Evolutionary conservation across 2,888 invertebrate genomes (phyloP).

Genomic region (Smittia sp.): DNA sequence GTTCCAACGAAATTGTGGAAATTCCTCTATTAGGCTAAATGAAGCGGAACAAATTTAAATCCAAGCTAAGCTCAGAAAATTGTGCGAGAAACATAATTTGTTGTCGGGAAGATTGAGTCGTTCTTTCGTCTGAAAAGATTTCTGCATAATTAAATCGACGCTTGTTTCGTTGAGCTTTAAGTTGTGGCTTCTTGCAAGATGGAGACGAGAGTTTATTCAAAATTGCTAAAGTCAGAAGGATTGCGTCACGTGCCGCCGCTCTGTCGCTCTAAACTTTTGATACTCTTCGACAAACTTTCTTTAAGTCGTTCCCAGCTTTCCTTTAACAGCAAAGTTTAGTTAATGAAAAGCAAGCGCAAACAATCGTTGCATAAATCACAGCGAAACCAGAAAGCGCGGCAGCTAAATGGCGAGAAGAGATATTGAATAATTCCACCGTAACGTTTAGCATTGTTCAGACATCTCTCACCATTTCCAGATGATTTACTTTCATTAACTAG

Average conservation of each 20-base stretch:
- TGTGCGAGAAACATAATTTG: too few species aligned
- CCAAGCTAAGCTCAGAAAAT: not conserved
- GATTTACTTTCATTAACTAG: conserved; percentile 30
- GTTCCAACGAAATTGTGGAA: not conserved
- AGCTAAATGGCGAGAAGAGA: not conserved
- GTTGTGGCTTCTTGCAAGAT: too few species aligned
- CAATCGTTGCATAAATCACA: conserved; percentile 11
- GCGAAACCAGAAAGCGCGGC: not conserved
- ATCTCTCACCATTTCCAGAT: conserved; percentile 7
- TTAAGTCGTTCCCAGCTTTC: not conserved
- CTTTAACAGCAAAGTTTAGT: not conserved
- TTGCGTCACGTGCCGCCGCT: too few species aligned
- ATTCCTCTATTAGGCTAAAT: not conserved
- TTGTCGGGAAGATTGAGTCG: too few species aligned
- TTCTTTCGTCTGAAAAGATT: too few species aligned
- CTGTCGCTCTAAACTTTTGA: not conserved
- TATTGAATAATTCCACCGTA: conserved; percentile 2
- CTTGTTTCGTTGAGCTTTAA: too few species aligned
- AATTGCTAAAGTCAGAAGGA: too few species aligned
- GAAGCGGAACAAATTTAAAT: not conserved
- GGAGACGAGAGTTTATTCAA: too few species aligned
- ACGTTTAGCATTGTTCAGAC: conserved; percentile 16
- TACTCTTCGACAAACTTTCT: not conserved
- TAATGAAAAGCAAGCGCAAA: not conserved
- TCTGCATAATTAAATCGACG: too few species aligned